Conservation (phyloP, 2,113 vertebrate species). For the Plotosus lineatus region DNA sequence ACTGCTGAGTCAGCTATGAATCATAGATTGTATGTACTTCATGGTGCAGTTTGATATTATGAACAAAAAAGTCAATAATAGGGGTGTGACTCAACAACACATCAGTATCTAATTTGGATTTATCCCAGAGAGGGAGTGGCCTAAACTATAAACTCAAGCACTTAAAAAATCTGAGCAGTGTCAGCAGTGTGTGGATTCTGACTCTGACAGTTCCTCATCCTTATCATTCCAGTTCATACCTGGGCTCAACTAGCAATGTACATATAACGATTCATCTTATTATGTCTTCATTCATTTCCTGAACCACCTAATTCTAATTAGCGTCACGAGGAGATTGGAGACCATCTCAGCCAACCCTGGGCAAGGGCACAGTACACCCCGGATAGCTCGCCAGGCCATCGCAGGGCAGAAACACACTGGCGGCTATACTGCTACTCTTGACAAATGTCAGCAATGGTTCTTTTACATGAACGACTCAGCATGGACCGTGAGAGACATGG, state of each 20-base stretch:
- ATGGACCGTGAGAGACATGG: too few species aligned
- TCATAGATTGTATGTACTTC: not conserved
- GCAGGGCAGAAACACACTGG: too few species aligned
- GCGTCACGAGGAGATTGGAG: too few species aligned
- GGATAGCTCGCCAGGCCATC: too few species aligned
- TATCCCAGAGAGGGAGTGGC: not conserved
- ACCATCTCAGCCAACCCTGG: too few species aligned
- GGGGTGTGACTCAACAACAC: not conserved
- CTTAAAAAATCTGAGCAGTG: not conserved
- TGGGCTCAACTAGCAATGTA: not conserved
- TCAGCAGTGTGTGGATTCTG: not conserved
- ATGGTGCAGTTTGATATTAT: not conserved
- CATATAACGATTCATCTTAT: too few species aligned
- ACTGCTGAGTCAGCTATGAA: not conserved
- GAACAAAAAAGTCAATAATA: not conserved
- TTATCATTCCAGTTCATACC: not conserved
- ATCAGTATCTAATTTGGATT: not conserved
- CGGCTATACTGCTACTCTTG: too few species aligned
- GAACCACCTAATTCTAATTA: too few species aligned
- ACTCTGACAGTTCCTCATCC: not conserved
- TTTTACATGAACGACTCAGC: too few species aligned
- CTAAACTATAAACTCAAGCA: not conserved
- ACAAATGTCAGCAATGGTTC: too few species aligned
- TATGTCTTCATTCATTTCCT: too few species aligned
- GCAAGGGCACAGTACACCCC: too few species aligned